Evolutionary conservation across 2,797 vertebrate species (phyloP), one percentile per base, ranked within the genome.

Genomic region (Vespertilio murinus): DNA sequence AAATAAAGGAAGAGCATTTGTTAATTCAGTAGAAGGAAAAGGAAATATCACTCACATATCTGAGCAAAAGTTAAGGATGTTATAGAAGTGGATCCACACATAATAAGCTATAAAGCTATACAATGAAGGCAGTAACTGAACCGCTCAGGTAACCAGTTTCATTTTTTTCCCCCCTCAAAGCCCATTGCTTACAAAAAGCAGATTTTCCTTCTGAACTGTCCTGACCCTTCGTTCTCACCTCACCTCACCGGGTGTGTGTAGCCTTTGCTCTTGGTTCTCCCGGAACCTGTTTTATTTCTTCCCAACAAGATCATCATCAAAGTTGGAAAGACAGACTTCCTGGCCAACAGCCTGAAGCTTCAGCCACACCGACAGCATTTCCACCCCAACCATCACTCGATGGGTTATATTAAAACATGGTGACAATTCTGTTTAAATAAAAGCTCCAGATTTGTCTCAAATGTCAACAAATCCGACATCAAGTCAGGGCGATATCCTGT

Each of bases 371-470:
- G 91, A 90, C 23, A 85, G 49, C 35, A 30, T 91, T 95, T 85
- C 90, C 49, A 91, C 90, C 42, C 75, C 30, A 87, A 73, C 11
- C 45, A 25, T 74, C 86, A 93, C 65, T 82, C 79, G 84, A 88
- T 92, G 52, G 38, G 64, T 88, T 91, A 56, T 88, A 85, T 83
- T 77, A 83, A 95, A 97, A 96, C 93, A 95, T 16, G 12, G 78
- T 92, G 92, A 95, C 90, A 90, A 94, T 93, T 92, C 45, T 90
- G 87, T 82, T 94, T 96, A 96, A 94, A 93, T 95, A 94, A 94
- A 90, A 95, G 79, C 47, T 90, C 77, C 95, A 56, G 52, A 86
- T 95, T 88, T 89, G 38, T 94, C 90, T 96, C 81, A 94, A 95
- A 88, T 95, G 88, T 96, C 88, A 96, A 97, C 93, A 96, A 88